Conservation (phyloP, 2,888 invertebrate species). For the Formica aserva region DNA sequence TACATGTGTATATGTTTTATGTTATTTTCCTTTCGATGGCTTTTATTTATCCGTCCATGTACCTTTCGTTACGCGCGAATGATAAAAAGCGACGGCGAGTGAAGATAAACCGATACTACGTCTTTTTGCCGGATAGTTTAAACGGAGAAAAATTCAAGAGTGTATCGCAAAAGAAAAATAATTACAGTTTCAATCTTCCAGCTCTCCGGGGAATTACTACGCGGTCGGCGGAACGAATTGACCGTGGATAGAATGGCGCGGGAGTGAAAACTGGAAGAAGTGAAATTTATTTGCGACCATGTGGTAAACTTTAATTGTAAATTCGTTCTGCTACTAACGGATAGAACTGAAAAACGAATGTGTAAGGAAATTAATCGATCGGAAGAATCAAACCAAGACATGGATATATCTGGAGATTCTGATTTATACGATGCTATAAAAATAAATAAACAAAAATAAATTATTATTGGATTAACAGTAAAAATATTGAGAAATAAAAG, state of each 20-base stretch:
- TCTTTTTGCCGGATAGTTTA: constrained; percentile 64
- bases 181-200: constrained; percentile 77
- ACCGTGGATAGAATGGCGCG: constrained; percentile 16
- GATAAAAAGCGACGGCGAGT: constrained; percentile 42
- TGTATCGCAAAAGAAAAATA: constrained; percentile 73
- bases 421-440: neutral
- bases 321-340: constrained; percentile 46
- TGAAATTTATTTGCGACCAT: constrained; percentile 75
- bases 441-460: neutral
- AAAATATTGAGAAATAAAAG: constrained; percentile 2
- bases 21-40: constrained; percentile 34
- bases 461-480: neutral
- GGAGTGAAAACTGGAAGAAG: constrained; percentile 28
- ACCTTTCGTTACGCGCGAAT: constrained; percentile 5
- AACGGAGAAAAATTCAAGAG: constrained; percentile 63
- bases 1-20: constrained; percentile 22
- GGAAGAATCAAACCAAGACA: neutral
- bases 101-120: constrained; percentile 67
- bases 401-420: neutral
- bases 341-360: neutral
- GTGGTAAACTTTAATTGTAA: constrained; percentile 72
- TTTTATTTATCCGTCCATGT: constrained; percentile 17
- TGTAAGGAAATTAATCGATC: constrained; percentile 14
- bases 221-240: constrained; percentile 46
- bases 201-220: constrained; percentile 66